These are phyloP conservation scores for Thumatha senex DNA, from an alignment of 2,888 invertebrate species.

Conservation along the genomic window DNA sequence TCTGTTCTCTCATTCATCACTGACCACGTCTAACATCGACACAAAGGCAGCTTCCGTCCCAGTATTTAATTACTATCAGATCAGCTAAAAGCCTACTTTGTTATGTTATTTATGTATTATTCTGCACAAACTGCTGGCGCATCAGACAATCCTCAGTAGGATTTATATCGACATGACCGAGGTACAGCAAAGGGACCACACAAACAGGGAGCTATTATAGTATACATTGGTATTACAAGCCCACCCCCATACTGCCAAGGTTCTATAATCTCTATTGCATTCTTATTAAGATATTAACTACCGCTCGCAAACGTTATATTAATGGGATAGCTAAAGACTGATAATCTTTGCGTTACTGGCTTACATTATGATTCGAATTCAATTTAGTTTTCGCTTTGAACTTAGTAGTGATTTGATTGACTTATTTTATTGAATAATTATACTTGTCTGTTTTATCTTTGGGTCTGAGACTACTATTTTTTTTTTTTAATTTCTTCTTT, in stretches of 20 bases:
- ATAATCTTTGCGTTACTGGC: slow-evolving; percentile 29
- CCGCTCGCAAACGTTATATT: slow-evolving; percentile 65
- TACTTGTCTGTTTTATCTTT: not conserved
- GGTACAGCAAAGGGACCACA: slow-evolving; percentile 64
- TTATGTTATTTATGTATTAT: slow-evolving; percentile 38
- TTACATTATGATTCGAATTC: slow-evolving; percentile 45
- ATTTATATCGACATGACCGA: slow-evolving; percentile 56
- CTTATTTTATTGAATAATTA: no score
- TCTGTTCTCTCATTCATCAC: not conserved
- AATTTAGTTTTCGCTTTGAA: slow-evolving; percentile 27
- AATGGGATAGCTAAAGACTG: slow-evolving; percentile 43
- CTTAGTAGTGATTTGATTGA: slow-evolving; percentile 15
- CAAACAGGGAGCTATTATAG: slow-evolving; percentile 51
- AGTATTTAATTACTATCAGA: slow-evolving; percentile 18
- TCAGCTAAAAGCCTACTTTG: slow-evolving; percentile 27
- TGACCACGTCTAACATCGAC: not conserved
- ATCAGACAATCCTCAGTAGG: slow-evolving; percentile 19
- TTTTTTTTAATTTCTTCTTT: no score
- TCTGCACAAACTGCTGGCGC: slow-evolving; percentile 37
- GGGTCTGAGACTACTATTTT: no score
- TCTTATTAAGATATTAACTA: slow-evolving; percentile 81
- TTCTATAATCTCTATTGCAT: slow-evolving; percentile 71
- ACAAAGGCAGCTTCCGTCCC: not conserved
- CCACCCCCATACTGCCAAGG: slow-evolving; percentile 57
- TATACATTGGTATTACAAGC: slow-evolving; percentile 33